Conservation (phyloP, 1,140 invertebrate species). For the Drosophila pectinifera region DNA sequence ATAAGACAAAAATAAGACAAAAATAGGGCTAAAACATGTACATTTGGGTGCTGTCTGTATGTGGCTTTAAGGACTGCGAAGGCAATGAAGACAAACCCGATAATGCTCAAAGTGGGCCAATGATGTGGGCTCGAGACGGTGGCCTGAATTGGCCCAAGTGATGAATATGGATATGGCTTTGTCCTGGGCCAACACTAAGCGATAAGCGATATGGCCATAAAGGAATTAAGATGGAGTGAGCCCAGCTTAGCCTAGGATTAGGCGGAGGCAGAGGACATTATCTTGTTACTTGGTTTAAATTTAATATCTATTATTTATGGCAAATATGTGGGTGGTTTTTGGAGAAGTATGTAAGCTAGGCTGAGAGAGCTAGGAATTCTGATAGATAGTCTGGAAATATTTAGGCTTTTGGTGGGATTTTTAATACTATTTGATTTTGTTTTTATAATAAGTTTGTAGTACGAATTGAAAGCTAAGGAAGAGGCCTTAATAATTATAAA, state of each 20-base stretch:
- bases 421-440: too few species aligned
- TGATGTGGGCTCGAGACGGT: constrained; percentile 26
- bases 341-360: neutral
- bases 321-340: neutral
- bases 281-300: neutral
- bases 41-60: neutral
- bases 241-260: neutral
- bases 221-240: neutral
- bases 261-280: neutral
- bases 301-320: neutral
- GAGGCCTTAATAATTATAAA: too few species aligned
- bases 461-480: too few species aligned
- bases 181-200: neutral
- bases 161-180: constrained; percentile 13
- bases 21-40: neutral
- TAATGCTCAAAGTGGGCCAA: constrained; percentile 33
- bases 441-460: too few species aligned
- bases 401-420: too few species aligned
- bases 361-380: neutral
- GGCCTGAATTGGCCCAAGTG: constrained; percentile 12
- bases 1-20: neutral
- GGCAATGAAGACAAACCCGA: constrained; percentile 19
- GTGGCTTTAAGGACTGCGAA: neutral
- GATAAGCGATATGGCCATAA: constrained; percentile 7
- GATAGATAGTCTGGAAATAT: too few species aligned